Evolutionary conservation across 2,113 vertebrate species (phyloP).

Genomic region (Haplotaxodon microlepis): DNA sequence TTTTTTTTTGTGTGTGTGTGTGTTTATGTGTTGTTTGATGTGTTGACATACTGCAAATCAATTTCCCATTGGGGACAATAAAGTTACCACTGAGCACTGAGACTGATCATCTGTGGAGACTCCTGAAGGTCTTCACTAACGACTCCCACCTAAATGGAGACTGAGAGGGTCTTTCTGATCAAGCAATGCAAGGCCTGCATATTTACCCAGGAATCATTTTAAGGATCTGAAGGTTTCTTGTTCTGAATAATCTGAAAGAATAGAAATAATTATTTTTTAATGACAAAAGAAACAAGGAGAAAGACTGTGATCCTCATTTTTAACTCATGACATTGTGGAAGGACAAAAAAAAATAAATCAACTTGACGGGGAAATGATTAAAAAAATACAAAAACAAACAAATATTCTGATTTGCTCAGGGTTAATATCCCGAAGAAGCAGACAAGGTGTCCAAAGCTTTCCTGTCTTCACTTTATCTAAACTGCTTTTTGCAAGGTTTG

Average conservation of each 20-base stretch:
- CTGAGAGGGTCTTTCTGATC: background rate
- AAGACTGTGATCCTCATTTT: background rate
- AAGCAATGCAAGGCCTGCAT: background rate
- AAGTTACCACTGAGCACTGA: background rate
- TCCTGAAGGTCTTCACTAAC: background rate
- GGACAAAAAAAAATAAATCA: background rate
- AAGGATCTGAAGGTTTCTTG: background rate
- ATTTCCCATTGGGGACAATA: background rate
- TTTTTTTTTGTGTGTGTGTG: accelerated
- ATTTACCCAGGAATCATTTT: background rate
- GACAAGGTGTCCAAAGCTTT: background rate
- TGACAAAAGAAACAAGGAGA: background rate
- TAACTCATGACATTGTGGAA: background rate
- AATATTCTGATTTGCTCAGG: background rate
- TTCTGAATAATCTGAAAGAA: background rate
- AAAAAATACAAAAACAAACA: background rate
- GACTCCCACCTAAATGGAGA: background rate
- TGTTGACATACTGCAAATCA: background rate
- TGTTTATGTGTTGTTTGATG: background rate
- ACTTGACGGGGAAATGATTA: background rate
- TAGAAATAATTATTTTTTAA: background rate
- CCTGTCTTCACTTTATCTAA: background rate
- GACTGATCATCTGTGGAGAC: background rate
- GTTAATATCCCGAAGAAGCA: background rate
- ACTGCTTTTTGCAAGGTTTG: background rate